phyloP scores from a whole-genome alignment of 2,113 vertebrate species.

The Melanotaenia duboulayi region DNA sequence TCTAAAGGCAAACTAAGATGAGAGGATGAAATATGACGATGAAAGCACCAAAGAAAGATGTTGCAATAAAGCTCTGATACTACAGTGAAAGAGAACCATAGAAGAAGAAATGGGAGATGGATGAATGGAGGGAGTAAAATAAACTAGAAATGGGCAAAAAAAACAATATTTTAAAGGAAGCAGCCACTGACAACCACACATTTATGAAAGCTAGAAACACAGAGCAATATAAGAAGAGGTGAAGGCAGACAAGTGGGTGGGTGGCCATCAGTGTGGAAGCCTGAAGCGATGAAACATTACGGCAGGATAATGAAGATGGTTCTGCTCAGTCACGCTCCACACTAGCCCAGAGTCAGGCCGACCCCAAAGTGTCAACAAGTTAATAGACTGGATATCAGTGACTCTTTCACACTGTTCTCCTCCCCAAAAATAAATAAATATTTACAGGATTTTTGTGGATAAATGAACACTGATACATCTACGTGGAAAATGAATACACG shows the following conservation, averaged over 20 bases:
- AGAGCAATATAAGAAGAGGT: constrained; percentile 45
- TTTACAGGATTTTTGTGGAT: constrained; percentile 73
- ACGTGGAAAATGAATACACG: constrained; percentile 51
- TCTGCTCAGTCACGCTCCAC: constrained; percentile 86
- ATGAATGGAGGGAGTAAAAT: constrained; percentile 46
- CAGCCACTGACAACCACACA: constrained; percentile 18
- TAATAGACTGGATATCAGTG: constrained; percentile 84
- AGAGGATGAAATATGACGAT: constrained; percentile 65
- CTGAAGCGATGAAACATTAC: constrained; percentile 84
- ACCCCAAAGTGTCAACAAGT: constrained; percentile 88
- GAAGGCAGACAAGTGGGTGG: constrained; percentile 50
- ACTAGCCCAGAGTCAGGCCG: constrained; percentile 84
- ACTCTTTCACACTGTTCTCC: constrained; percentile 73
- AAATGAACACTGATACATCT: constrained; percentile 67
- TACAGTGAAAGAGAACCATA: constrained; percentile 41
- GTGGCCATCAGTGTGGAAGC: constrained; percentile 71
- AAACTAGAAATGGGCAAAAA: constrained; percentile 49
- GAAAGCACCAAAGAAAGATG: constrained; percentile 64
- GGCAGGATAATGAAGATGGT: constrained; percentile 85
- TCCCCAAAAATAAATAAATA: constrained; percentile 72
- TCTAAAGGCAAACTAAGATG: constrained; percentile 66
- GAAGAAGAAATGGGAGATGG: constrained; percentile 40
- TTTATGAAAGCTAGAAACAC: constrained; percentile 55
- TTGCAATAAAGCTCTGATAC: constrained; percentile 62
- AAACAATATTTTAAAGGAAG: constrained; percentile 19